Conservation (phyloP, 1,140 invertebrate species). For the Musca domestica region DNA sequence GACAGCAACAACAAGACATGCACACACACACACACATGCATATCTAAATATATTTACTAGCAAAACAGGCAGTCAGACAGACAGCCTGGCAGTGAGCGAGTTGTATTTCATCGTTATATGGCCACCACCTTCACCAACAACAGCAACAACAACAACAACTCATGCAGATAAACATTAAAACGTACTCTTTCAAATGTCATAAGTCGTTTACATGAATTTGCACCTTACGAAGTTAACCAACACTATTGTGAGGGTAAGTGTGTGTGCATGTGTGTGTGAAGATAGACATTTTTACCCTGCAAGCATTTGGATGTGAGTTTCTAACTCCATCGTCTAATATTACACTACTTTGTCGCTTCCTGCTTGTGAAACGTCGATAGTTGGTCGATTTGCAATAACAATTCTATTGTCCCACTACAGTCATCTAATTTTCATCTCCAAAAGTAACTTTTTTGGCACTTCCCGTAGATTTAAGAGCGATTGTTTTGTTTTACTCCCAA, state of each 20-base stretch:
- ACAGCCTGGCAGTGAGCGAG: background rate
- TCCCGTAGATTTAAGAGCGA: no score
- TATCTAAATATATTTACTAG: background rate
- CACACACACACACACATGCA: background rate
- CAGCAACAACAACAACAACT: background rate
- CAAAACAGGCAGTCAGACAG: no score
- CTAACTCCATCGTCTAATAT: no score
- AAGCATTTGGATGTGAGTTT: no score
- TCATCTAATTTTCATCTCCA: no score
- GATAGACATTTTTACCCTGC: no score
- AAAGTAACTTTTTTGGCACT: no score
- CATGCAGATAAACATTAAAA: background rate
- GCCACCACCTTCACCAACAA: background rate
- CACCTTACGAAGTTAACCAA: slow-evolving; percentile 8
- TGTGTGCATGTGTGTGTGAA: background rate
- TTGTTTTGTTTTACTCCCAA: no score
- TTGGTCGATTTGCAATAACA: no score
- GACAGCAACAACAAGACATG: background rate
- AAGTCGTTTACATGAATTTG: slow-evolving; percentile 21
- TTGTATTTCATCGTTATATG: background rate
- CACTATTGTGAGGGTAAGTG: background rate
- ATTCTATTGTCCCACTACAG: no score
- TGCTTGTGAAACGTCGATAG: no score
- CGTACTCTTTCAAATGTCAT: slow-evolving; percentile 11
- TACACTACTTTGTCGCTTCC: no score